A percentile compares a stretch with the other conserved stretches of the same genome.
phyloP scores from a whole-genome alignment of 2,797 vertebrate species.

The Erethizon dorsatum region DNA sequence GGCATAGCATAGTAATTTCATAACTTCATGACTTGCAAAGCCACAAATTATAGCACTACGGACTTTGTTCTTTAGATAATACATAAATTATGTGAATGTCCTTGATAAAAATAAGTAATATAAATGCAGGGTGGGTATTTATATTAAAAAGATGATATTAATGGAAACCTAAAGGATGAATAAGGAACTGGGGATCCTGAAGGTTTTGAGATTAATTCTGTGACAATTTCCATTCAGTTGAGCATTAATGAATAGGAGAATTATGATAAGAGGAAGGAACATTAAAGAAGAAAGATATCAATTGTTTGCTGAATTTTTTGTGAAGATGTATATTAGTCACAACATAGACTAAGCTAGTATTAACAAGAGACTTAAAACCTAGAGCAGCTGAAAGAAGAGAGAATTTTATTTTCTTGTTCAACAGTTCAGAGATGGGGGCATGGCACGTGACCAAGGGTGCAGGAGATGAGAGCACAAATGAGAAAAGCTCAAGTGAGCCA shows the following conservation, averaged over 20 bases:
- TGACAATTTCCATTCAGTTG: neutral
- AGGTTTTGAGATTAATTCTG: neutral
- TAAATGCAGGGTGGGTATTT: neutral
- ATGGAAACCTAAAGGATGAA: neutral
- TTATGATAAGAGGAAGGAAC: neutral
- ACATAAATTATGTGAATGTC: neutral
- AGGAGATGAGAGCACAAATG: neutral
- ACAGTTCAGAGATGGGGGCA: neutral
- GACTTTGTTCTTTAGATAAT: neutral
- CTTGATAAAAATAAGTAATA: slow-evolving; percentile 16
- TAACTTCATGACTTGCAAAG: neutral
- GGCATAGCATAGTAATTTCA: neutral
- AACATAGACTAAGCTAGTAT: neutral
- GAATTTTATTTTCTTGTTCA: neutral
- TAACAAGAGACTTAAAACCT: neutral
- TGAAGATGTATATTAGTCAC: neutral
- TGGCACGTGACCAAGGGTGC: neutral
- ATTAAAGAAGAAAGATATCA: neutral
- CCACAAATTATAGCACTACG: neutral
- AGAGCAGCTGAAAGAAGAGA: neutral
- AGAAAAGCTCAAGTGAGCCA: neutral
- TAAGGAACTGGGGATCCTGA: neutral
- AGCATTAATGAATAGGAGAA: neutral
- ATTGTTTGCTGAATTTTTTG: neutral
- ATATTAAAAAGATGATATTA: neutral